phyloP scores from a whole-genome alignment of 1,140 invertebrate species.

The Agraylea sexmaculata region DNA sequence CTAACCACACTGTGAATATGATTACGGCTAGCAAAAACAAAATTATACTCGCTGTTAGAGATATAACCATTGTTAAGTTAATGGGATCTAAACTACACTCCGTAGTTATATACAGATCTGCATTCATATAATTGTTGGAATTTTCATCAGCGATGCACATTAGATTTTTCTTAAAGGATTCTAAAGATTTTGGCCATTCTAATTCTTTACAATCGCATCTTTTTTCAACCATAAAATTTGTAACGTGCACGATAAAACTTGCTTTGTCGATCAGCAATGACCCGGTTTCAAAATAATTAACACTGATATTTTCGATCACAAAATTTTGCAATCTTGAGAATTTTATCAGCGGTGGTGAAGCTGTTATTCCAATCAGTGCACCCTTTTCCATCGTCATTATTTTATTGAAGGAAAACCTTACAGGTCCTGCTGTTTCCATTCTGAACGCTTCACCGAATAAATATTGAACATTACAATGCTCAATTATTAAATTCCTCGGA shows the following conservation, averaged over 20 bases:
- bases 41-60: too few species aligned
- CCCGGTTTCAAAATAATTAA: constrained; percentile 41
- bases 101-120: too few species aligned
- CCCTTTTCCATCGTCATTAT: constrained; percentile 43
- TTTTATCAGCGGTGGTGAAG: constrained; percentile 34
- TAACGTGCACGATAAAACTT: constrained; percentile 42
- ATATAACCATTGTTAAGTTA: too few species aligned
- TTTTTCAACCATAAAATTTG: constrained; percentile 46
- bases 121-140: too few species aligned
- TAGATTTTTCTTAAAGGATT: too few species aligned
- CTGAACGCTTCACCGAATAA: constrained; percentile 54
- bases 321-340: constrained; percentile 36
- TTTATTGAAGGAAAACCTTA: constrained; percentile 54
- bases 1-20: constrained; percentile 28
- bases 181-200: too few species aligned
- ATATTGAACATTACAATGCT: constrained; percentile 45
- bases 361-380: constrained; percentile 48
- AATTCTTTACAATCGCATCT: constrained; percentile 53
- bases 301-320: constrained; percentile 52
- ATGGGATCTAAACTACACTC: too few species aligned
- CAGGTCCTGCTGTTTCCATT: constrained; percentile 45
- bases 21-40: constrained; percentile 30
- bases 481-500: constrained; percentile 46
- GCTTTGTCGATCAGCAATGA: constrained; percentile 46
- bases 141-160: too few species aligned